Evolutionary conservation across 2,888 invertebrate species (phyloP), one percentile per base, ranked within the genome.

Genomic region (Ormyrus pomaceus): DNA sequence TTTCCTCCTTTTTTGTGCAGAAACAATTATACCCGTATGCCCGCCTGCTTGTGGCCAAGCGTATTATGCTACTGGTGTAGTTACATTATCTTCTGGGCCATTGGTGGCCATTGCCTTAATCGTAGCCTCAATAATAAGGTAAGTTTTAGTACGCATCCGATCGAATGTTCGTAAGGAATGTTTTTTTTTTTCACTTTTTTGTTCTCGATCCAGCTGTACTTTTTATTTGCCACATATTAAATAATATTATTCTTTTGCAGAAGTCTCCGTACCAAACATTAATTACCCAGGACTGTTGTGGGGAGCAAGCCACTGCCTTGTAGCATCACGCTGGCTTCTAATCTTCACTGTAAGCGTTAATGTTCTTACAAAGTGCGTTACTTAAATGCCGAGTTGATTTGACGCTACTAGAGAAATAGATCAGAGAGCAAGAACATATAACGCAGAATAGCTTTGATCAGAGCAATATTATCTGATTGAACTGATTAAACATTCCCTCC

Each of bases 21-120:
- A 98, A 93, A 95, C 97, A 73, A 95, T 96, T 87, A 96, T 97
- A 85, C 97, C 97, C 85, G 96, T 97, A 86, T 98, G 98, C 89
- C 98, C 97, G 86, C 98, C 97, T 83, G 97, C 97, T 87, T 98
- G 98, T 91, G 95, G 95, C 8, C 94, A 94, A 87, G 92, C 94
- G 76, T 91, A 93, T 69, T 95, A 93, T 87, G 93, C 92, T 83
- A 93, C 92, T 84, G 93, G 92, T 81, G 94, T 93, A 50, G 90
- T 92, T 59, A 89, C 92, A 53, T 83, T 92, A 80, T 91, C 94
- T 81, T 89, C 90, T 72, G 88, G 88, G 81, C 85, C 87, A 77
- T 83, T 90, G 85, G 74, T 90, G 85, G 86, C 86, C 88, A 91
- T 93, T 81, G 91, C 93, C 82, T 91, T 93, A 83, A 86, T 93